phyloP scores from a whole-genome alignment of 1,140 invertebrate genomes.

The Marisa cornuarietis region DNA sequence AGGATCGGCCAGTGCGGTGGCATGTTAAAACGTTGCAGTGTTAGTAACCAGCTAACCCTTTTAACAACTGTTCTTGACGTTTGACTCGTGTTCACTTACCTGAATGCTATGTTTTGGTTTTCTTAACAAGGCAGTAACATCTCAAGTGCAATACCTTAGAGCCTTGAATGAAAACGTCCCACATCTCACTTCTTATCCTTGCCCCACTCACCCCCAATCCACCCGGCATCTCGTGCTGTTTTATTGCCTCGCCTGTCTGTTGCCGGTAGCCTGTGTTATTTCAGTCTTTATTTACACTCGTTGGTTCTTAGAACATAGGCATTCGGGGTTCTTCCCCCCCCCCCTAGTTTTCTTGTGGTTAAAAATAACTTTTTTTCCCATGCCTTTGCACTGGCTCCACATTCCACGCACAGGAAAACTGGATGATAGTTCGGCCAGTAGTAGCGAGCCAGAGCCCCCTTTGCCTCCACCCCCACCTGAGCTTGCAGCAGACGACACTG shows the following conservation, averaged over 20 bases:
- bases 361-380: neutral
- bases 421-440: constrained; percentile 15
- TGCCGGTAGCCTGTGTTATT: neutral
- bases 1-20: no score
- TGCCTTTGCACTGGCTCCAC: neutral
- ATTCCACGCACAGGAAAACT: neutral
- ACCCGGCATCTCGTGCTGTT: neutral
- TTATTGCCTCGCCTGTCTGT: neutral
- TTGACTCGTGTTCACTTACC: no score
- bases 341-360: neutral
- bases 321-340: neutral
- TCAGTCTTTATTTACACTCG: neutral
- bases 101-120: no score
- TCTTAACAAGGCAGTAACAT: no score
- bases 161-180: no score
- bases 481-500: neutral
- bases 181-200: no score
- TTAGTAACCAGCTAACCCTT: no score
- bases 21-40: no score
- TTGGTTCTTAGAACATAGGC: neutral
- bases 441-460: constrained; percentile 11
- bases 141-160: no score
- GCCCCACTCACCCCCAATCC: neutral
- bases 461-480: constrained; percentile 23
- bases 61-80: no score